Conservation (phyloP, 1,140 invertebrate species). For the Drusus annulatus region DNA sequence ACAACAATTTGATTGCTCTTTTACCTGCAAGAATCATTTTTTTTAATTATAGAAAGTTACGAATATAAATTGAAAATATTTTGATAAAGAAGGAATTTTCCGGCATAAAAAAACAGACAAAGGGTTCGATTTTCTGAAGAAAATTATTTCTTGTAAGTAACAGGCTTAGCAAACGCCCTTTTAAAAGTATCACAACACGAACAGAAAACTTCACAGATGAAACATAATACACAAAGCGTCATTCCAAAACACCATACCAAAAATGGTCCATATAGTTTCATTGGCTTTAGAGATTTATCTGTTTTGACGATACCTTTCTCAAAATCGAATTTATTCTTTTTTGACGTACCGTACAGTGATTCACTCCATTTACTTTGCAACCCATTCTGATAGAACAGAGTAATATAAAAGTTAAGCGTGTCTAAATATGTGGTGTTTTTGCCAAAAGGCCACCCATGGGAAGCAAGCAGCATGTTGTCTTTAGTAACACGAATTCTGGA, state of each 20-base stretch:
- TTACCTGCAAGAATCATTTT: no score
- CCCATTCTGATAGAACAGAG: slow-evolving; percentile 38
- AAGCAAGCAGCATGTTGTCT: slow-evolving; percentile 39
- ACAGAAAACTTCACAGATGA: slow-evolving; percentile 1
- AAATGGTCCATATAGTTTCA: slow-evolving; percentile 25
- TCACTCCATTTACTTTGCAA: slow-evolving; percentile 40
- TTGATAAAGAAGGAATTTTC: no score
- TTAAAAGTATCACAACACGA: no score
- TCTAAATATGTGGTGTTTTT: slow-evolving; percentile 46
- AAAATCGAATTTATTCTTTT: slow-evolving; percentile 29
- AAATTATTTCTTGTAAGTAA: no score
- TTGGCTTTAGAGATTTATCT: background rate
- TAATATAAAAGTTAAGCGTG: slow-evolving; percentile 38
- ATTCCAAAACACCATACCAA: slow-evolving; percentile 46
- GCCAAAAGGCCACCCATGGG: slow-evolving; percentile 49
- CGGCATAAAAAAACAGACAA: no score
- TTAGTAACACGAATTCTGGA: slow-evolving; percentile 42
- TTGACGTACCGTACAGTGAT: background rate
- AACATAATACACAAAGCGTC: slow-evolving; percentile 33
- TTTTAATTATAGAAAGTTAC: no score
- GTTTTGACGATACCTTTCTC: background rate
- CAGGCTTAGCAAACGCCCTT: no score
- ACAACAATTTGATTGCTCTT: no score
- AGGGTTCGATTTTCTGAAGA: no score
- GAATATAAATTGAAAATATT: no score